Evolutionary conservation across 2,888 invertebrate genomes (phyloP), one percentile per base, ranked within the genome.

Genomic region (Pristionchus arcanus): DNA sequence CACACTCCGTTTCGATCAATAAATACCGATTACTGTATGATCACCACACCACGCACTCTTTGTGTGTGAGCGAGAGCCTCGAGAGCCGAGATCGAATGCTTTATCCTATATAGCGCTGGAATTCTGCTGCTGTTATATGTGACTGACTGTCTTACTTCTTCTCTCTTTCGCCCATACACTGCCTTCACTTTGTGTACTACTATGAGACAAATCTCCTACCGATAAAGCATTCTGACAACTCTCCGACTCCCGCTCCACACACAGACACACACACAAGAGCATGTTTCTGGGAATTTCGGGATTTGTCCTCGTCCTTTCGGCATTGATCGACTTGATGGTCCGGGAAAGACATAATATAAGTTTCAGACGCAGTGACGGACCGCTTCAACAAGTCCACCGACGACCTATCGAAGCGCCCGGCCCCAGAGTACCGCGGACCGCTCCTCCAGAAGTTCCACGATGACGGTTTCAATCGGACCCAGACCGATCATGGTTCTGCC

Each of bases 381-480:
- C 92, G 93, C 15, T 92, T 93, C 90, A 92, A 92, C 83, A 94
- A 94, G 77, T 94, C 94, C 19, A 92, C 92, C 21, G 94, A 86
- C 49, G 94, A 94, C 81, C 83, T 94, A 28, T 89, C 91, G 34
- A 77, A 90, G 19, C 90, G 92, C 21, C 89, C 90, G 21, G 90
- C 91, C 19, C 91, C 92, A 16, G 94, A 94, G 59, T 94, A 94
- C 90, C 93, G 95, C 21, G 95, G 95, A 7, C 95, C 95, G 11
- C 92, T 95, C 66, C 93, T 95, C 34, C 93, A 94, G 90, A 92
- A 93, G 77, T 95, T 95, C 93, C 93, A 95, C 87, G 93, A 92
- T n/a, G 92, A 93, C 4, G 94, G 93, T 55, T 93, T 94, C 92
- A 90, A 91, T 19, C 63, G 63, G 63, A n/a, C 63, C n/a, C 63